phyloP scores from a whole-genome alignment of 1,140 invertebrate genomes.

The Drosophila punjabiensis region DNA sequence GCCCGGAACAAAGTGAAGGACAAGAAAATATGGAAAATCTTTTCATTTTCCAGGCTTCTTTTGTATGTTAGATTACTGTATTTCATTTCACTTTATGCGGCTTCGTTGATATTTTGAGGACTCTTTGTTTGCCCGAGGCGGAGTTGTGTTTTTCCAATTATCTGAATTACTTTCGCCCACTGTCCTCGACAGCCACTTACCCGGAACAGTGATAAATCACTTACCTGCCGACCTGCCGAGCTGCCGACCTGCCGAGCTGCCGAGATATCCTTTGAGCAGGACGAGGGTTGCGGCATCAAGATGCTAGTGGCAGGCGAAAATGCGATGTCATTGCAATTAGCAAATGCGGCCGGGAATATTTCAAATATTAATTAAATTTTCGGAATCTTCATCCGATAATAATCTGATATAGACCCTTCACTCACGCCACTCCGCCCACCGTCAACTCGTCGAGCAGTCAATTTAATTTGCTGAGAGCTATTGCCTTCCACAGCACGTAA shows the following conservation, averaged over 20 bases:
- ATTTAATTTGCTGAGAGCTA: slow-evolving; percentile 78
- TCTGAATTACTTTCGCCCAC: slow-evolving; percentile 30
- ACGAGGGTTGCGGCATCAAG: slow-evolving; percentile 23
- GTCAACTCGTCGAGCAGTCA: slow-evolving; percentile 48
- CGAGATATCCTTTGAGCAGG: slow-evolving; percentile 22
- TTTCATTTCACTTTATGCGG: slow-evolving; percentile 39
- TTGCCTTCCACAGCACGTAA: slow-evolving; percentile 70
- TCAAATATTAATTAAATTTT: slow-evolving; percentile 56
- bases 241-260: not conserved
- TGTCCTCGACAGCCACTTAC: slow-evolving; percentile 26
- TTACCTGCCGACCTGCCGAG: slow-evolving; percentile 15
- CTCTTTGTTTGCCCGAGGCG: slow-evolving; percentile 22
- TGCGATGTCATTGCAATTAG: slow-evolving; percentile 44
- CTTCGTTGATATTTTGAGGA: slow-evolving; percentile 27
- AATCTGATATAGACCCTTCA: slow-evolving; percentile 17
- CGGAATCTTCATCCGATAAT: slow-evolving; percentile 35
- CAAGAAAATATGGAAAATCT: slow-evolving; percentile 49
- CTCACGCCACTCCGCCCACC: not conserved
- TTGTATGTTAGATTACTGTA: slow-evolving; percentile 32
- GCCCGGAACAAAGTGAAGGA: slow-evolving; percentile 31
- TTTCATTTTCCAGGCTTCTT: slow-evolving; percentile 34
- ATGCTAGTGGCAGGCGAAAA: slow-evolving; percentile 13
- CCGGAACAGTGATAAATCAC: slow-evolving; percentile 29
- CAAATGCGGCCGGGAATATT: slow-evolving; percentile 28
- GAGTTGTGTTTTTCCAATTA: slow-evolving; percentile 41